Evolutionary conservation across 2,797 vertebrate genomes (phyloP), one percentile per base, ranked within the genome.

Genomic region (Chrosomus eos): DNA sequence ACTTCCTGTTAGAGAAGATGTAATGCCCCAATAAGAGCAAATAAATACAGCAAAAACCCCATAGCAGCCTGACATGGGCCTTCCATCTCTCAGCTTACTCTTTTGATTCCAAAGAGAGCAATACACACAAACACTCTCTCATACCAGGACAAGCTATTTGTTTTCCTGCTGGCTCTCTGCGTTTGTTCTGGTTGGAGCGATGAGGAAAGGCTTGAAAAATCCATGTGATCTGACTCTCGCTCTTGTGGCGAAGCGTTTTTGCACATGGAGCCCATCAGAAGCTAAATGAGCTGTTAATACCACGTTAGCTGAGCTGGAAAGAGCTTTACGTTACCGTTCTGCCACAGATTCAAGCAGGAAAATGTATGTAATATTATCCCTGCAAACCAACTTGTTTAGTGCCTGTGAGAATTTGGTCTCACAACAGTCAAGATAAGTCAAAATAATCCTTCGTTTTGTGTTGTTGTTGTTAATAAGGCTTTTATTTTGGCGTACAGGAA

Each of bases 181-280:
- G 58, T 83, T 80, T 87, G 72, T 77, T 81, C 79, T 78, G 79
- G 77, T 83, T 85, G 45, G 71, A 33, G 28, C 40, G 62, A 48
- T 66, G 86, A 84, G 62, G 60, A 55, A 91, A 93, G 89, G 92
- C 91, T 48, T 92, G 92, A 93, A 93, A 91, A 90, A 92, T 91
- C 90, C 92, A 91, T 92, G 90, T 90, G 92, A 94, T 94, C 94
- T 92, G 91, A 94, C 93, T 93, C 93, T 91, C 90, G 88, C 91
- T 91, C 93, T 93, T 91, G 89, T 87, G 90, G 86, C 62, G 21
- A 60, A 78, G 75, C 85, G 80, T 72, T 77, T 43, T 92, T 93
- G 93, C 94, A 95, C 90, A 92, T 95, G 95, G 94, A 94, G 93
- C 91, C 91, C 92, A 94, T 95, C 94, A 95, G 89, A 91, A 90